phyloP scores from a whole-genome alignment of 2,797 vertebrate species.

The Gorsachius magnificus region DNA sequence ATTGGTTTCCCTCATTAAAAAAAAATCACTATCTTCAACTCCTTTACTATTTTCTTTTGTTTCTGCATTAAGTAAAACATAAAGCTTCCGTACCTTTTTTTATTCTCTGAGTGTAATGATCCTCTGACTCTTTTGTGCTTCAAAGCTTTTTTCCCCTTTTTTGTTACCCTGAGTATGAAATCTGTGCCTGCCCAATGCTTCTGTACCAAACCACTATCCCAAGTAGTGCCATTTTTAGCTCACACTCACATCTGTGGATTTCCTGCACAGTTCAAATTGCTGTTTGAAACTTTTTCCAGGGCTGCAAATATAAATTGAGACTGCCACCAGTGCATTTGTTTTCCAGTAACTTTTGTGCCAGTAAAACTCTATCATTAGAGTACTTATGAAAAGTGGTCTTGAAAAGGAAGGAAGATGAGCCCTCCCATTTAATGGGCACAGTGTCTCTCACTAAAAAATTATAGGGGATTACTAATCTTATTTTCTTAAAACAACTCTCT shows the following conservation, averaged over 20 bases:
- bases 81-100: background rate
- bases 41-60: background rate
- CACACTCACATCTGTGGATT: constrained; percentile 7
- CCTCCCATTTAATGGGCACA: background rate
- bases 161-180: background rate
- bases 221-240: constrained; percentile 29
- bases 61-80: background rate
- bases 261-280: constrained; percentile 33
- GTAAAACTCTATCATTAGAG: background rate
- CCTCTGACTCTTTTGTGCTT: background rate
- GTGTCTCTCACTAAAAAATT: background rate
- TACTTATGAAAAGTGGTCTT: background rate
- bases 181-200: background rate
- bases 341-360: background rate
- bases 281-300: constrained; percentile 16
- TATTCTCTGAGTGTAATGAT: background rate
- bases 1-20: background rate
- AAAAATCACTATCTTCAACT: background rate
- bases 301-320: constrained; percentile 1
- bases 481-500: background rate
- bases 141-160: background rate
- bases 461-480: background rate
- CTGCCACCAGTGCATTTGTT: background rate
- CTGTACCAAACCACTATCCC: background rate
- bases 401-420: background rate